Percentiles rank a stretch among this genome's conserved stretches.
Conservation (phyloP, 1,140 invertebrate species). For the Heliothis virescens region DNA sequence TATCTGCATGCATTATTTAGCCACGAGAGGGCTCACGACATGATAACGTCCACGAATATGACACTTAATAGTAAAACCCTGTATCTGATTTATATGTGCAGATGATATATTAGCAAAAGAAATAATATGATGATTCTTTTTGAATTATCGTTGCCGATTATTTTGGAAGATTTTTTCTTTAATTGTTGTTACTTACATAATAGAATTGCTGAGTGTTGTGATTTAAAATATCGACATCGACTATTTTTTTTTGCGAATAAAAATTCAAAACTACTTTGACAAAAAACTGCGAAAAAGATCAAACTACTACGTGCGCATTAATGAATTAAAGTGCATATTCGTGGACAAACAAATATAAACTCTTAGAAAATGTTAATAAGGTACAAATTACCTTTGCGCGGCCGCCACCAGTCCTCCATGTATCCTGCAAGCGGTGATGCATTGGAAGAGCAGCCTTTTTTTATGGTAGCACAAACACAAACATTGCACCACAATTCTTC, state of each 20-base stretch:
- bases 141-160: too few relatives aligned
- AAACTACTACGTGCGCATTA: neutral
- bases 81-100: neutral
- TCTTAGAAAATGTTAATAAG: slow-evolving; percentile 71
- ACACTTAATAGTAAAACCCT: slow-evolving; percentile 11
- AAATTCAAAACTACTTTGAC: too few relatives aligned
- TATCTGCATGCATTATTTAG: slow-evolving; percentile 40
- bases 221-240: neutral
- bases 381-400: slow-evolving; percentile 94
- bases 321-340: slow-evolving; percentile 34
- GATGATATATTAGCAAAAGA: neutral
- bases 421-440: slow-evolving; percentile 97
- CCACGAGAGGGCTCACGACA: neutral
- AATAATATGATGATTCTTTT: too few relatives aligned
- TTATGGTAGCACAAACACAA: slow-evolving; percentile 88
- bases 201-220: too few relatives aligned
- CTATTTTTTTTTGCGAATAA: neutral
- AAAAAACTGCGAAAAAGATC: too few relatives aligned
- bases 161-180: too few relatives aligned
- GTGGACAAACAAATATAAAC: slow-evolving; percentile 54
- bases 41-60: slow-evolving; percentile 40
- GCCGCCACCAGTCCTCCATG: slow-evolving; percentile 98
- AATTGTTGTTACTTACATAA: too few relatives aligned
- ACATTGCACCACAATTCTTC: slow-evolving; percentile 83
- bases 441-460: slow-evolving; percentile 95